Evolutionary conservation across 2,797 vertebrate genomes (phyloP), one percentile per base, ranked within the genome.

Genomic region (Amazona ochrocephala): DNA sequence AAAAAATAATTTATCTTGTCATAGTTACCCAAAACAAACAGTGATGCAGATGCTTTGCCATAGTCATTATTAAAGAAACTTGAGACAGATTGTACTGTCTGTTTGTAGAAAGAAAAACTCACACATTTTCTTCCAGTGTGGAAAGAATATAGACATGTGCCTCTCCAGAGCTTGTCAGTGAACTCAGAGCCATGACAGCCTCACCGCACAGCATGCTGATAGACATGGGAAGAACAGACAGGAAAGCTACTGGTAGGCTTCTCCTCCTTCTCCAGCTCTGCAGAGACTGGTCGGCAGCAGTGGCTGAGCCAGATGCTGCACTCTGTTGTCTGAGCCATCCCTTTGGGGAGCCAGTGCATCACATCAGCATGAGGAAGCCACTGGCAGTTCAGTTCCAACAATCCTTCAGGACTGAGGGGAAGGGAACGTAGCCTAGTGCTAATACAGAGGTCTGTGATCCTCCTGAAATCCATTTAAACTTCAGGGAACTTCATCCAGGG

Each of bases 281-380:
- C 75, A 75, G 58, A 74, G 53, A 37, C 15, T 4, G 22, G 20
- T 21, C 51, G 4, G 3, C 3, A 53, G 62, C 32, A 47, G n/a
- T 9, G 45, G n/a, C 62, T 66, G n/a, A 76, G 39, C 16, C 66
- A 67, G 62, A 29, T 0, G 13, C 47, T 89, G 47, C 18, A 13
- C 9, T 22, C 14, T 27, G 34, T 34, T 11, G 60, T 39, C 19
- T 27, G 9, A 79, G 64, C 24, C 37, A 65, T 1, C 17, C 26
- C 37, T 68, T 26, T 68, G 37, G 50, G 71, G 53, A 68, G 15
- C n/a, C 45, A n/a, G 15, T 21, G 42, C 4, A 42, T 9, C 32
- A 41, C 1, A 3, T 0, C 2, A 8, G 21, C n/a, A 15, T 5
- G 16, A 56, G 26, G 53, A 54, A 68, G 4, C 16, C 47, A 37